These are phyloP conservation scores for Pristionchus mayeri DNA, from an alignment of 2,888 invertebrate species.

Conservation along the genomic window DNA sequence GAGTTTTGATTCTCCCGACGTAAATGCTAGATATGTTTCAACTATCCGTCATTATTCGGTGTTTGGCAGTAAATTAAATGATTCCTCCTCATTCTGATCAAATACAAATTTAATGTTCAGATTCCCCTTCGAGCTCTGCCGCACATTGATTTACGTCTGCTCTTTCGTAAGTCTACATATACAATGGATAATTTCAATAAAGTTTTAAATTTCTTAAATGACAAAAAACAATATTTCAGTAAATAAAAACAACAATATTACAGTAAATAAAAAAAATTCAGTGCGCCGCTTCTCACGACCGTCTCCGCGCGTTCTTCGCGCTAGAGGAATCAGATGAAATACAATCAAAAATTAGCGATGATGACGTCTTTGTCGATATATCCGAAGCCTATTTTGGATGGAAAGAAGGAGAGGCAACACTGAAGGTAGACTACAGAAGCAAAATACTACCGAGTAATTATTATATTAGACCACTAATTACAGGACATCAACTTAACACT, in stretches of 20 bases:
- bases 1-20: too few species aligned
- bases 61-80: too few species aligned
- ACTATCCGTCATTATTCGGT: too few species aligned
- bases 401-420: background rate
- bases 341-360: background rate
- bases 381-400: background rate
- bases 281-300: slow-evolving; percentile 63
- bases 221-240: too few species aligned
- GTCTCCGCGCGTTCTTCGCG: slow-evolving; percentile 45
- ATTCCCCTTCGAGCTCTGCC: slow-evolving; percentile 55
- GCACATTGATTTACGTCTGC: background rate
- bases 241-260: slow-evolving; percentile 54
- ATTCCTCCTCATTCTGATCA: too few species aligned
- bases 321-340: background rate
- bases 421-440: background rate
- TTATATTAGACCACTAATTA: background rate
- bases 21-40: too few species aligned
- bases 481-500: background rate
- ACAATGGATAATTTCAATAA: too few species aligned
- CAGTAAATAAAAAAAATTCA: slow-evolving; percentile 53
- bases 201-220: too few species aligned
- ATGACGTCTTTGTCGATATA: background rate
- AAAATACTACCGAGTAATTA: too few species aligned
- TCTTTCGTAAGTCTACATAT: slow-evolving; percentile 61
- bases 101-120: too few species aligned